phyloP scores from a whole-genome alignment of 2,888 invertebrate genomes.

The Stegana nigrithorax region DNA sequence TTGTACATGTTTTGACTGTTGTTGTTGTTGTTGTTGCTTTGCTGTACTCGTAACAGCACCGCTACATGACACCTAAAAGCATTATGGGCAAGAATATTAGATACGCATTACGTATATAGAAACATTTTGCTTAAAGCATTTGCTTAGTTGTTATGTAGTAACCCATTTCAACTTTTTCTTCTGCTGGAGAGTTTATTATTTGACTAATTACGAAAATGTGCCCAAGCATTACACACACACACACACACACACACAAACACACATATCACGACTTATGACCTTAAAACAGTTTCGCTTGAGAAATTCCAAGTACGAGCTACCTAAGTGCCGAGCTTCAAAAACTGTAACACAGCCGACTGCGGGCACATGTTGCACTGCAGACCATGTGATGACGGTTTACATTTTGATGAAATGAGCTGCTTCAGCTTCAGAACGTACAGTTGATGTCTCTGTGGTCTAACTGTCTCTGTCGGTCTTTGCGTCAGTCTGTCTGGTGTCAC shows the following conservation, averaged over 20 bases:
- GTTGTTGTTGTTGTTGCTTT: conserved; percentile 15
- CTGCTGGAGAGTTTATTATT: too few relatives aligned
- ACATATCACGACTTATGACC: conserved; percentile 46
- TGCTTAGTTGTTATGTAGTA: too few relatives aligned
- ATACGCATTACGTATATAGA: background rate
- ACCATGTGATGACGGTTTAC: background rate
- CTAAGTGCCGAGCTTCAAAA: conserved; percentile 39
- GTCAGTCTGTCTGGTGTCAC: conserved; percentile 33
- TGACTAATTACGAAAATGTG: too few relatives aligned
- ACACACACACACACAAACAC: too few relatives aligned
- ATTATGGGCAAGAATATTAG: conserved; percentile 42
- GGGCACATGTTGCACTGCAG: background rate
- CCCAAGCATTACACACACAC: too few relatives aligned
- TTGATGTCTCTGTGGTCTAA: conserved; percentile 4
- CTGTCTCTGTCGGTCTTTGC: conserved; percentile 16
- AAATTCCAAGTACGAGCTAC: conserved; percentile 39
- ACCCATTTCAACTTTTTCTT: too few relatives aligned
- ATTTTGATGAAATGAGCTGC: conserved; percentile 5
- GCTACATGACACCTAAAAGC: conserved; percentile 39
- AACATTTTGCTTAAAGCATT: background rate
- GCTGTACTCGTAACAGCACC: conserved; percentile 4
- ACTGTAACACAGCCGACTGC: conserved; percentile 27
- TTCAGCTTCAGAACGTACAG: background rate
- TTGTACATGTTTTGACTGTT: conserved; percentile 44
- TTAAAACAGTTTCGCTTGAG: conserved; percentile 54